Percentiles rank a stretch among this genome's conserved stretches.
These are phyloP conservation scores for Scartelaos histophorus DNA, from an alignment of 2,113 vertebrate species.

Conservation along the genomic window DNA sequence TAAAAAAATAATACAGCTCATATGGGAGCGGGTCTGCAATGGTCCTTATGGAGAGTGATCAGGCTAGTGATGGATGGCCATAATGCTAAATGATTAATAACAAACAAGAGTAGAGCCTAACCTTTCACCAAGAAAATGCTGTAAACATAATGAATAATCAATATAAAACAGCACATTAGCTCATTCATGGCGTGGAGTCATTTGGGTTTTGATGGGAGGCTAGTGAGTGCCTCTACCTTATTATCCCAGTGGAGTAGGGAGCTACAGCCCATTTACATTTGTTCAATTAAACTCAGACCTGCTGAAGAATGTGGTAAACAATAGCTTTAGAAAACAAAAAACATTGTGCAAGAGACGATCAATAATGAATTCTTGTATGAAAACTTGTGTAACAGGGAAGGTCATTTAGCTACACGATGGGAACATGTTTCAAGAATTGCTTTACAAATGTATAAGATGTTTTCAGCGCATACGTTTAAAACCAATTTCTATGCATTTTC, in stretches of 20 bases:
- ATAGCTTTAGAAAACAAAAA: conserved; percentile 12
- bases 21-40: no score
- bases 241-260: conserved; percentile 12
- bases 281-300: conserved; percentile 19
- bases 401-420: conserved; percentile 26
- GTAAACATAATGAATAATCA: background rate
- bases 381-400: conserved; percentile 31
- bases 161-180: background rate
- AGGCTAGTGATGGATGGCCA: background rate
- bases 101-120: background rate
- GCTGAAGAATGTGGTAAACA: background rate
- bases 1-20: background rate
- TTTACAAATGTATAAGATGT: background rate
- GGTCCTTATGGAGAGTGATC: no score
- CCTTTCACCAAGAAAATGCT: background rate
- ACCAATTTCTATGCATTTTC: background rate
- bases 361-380: conserved; percentile 44
- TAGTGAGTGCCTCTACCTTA: background rate
- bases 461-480: background rate
- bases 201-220: background rate
- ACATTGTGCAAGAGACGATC: conserved; percentile 27
- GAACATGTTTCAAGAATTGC: background rate
- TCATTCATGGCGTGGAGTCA: background rate
- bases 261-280: conserved; percentile 29
- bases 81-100: background rate